These are phyloP conservation scores for Agriopis marginaria DNA, from an alignment of 2,888 invertebrate genomes.

Conservation along the genomic window DNA sequence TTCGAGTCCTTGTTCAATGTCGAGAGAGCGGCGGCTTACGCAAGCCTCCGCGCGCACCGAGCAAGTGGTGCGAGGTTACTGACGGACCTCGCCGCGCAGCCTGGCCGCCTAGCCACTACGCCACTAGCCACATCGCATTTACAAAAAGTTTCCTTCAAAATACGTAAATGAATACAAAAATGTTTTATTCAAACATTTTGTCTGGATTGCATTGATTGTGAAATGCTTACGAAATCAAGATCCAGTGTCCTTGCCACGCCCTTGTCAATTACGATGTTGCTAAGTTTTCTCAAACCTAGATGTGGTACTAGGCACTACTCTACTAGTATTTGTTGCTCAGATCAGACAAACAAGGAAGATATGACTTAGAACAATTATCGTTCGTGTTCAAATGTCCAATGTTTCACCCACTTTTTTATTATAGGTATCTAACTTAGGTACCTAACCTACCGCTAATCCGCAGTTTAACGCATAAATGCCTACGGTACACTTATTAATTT, in stretches of 20 bases:
- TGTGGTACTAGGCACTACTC: too few relatives aligned
- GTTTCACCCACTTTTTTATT: too few relatives aligned
- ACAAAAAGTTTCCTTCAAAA: slow-evolving; percentile 24
- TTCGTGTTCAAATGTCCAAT: too few relatives aligned
- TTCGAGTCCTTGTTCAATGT: slow-evolving; percentile 76
- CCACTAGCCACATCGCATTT: slow-evolving; percentile 37
- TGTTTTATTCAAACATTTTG: slow-evolving; percentile 10
- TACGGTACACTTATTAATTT: too few relatives aligned
- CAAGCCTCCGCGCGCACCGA: slow-evolving; percentile 56
- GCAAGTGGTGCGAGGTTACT: slow-evolving; percentile 82
- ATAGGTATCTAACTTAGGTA: too few relatives aligned
- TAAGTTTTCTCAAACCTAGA: too few relatives aligned
- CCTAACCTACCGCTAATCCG: too few relatives aligned
- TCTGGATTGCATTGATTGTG: neutral
- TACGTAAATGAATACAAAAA: slow-evolving; percentile 20
- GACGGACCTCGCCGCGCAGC: slow-evolving; percentile 63
- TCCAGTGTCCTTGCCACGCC: neutral
- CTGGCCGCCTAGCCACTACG: neutral
- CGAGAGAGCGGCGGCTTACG: slow-evolving; percentile 77
- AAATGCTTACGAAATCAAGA: slow-evolving; percentile 4
- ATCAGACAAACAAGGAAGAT: neutral
- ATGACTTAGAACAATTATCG: neutral
- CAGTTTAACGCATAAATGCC: too few relatives aligned
- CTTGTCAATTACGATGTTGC: too few relatives aligned
- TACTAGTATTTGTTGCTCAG: too few relatives aligned